Evolutionary conservation across 2,113 vertebrate species (phyloP).

Genomic region (Bagarius yarrelli): DNA sequence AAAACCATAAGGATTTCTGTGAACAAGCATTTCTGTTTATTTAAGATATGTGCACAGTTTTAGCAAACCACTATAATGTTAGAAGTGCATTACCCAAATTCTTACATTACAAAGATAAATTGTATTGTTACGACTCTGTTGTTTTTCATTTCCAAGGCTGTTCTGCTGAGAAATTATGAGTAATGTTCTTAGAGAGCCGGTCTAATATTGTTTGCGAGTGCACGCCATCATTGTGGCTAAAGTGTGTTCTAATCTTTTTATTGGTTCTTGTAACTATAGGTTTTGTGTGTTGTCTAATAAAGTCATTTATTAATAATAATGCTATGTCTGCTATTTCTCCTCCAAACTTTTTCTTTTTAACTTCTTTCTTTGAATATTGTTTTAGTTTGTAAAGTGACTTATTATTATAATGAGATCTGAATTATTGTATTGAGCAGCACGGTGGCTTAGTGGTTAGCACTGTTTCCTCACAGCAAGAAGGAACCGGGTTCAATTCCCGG

Average conservation of each 20-base stretch:
- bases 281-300: constrained; percentile 8
- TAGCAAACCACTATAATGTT: not conserved
- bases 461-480: too few relatives aligned
- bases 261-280: not conserved
- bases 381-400: too few relatives aligned
- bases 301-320: constrained; percentile 7
- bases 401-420: not conserved
- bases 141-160: not conserved
- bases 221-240: not conserved
- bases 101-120: constrained; percentile 13
- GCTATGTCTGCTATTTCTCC: not conserved
- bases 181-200: not conserved
- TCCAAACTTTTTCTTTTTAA: too few relatives aligned
- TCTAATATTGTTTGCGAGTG: not conserved
- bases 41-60: not conserved
- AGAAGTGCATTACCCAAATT: too few relatives aligned
- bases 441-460: too few relatives aligned
- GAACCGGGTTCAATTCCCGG: too few relatives aligned
- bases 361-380: too few relatives aligned
- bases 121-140: not conserved
- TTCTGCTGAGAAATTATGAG: constrained; percentile 15
- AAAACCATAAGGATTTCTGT: not conserved
- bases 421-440: constrained; percentile 6
- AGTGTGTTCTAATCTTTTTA: not conserved
- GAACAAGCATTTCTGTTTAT: not conserved